A percentile compares a stretch with the other conserved stretches of the same genome.
These are phyloP conservation scores for Lophius piscatorius DNA, from an alignment of 2,113 vertebrate species.

Conservation along the genomic window DNA sequence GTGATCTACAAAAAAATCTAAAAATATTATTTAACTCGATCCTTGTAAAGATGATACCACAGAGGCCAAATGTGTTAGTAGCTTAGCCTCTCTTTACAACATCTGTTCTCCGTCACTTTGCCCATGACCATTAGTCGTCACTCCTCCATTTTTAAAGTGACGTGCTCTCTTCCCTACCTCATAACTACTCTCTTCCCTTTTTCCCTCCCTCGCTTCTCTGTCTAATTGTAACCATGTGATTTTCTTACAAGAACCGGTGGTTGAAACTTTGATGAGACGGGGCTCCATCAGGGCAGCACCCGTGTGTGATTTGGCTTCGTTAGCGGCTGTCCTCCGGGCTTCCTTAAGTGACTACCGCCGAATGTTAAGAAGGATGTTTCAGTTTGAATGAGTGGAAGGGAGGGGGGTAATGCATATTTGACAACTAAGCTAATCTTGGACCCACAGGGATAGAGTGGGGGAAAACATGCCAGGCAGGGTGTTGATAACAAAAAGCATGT, in stretches of 20 bases:
- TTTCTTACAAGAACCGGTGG: slow-evolving; percentile 41
- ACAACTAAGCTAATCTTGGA: slow-evolving; percentile 70
- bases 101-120: not conserved
- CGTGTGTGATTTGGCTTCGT: slow-evolving; percentile 65
- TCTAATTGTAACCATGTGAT: slow-evolving; percentile 64
- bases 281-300: slow-evolving; percentile 57
- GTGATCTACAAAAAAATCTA: too few relatives aligned
- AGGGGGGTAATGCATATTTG: slow-evolving; percentile 69
- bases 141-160: slow-evolving; percentile 55
- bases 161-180: slow-evolving; percentile 30
- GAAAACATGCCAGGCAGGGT: slow-evolving; percentile 20
- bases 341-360: slow-evolving; percentile 77
- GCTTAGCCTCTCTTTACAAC: too few relatives aligned
- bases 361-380: slow-evolving; percentile 66
- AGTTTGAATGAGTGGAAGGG: slow-evolving; percentile 40
- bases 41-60: too few relatives aligned
- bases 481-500: slow-evolving; percentile 43
- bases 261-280: slow-evolving; percentile 78
- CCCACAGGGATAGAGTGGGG: slow-evolving; percentile 22
- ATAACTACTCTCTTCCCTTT: slow-evolving; percentile 34
- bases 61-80: too few relatives aligned
- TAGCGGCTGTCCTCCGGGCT: slow-evolving; percentile 69
- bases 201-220: slow-evolving; percentile 25
- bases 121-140: slow-evolving; percentile 41
- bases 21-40: too few relatives aligned